phyloP scores from a whole-genome alignment of 35 echinoderm and acorn worm genomes.

The Ophiothrix spiculata region DNA sequence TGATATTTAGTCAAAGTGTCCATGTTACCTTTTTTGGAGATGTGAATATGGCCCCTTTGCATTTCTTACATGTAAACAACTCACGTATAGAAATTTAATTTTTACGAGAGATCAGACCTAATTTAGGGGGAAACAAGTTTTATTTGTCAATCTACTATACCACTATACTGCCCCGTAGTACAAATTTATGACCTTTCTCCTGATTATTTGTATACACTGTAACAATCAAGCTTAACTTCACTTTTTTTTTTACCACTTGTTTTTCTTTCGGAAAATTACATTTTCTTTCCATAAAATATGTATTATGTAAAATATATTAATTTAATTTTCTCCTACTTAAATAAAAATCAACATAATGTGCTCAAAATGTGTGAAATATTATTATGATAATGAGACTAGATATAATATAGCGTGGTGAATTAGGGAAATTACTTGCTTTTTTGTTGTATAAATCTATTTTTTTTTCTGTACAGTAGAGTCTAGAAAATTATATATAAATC shows the following conservation, averaged over 20 bases:
- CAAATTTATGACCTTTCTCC: neutral
- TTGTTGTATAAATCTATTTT: constrained; percentile 13
- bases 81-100: neutral
- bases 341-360: neutral
- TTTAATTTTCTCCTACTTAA: neutral
- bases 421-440: neutral
- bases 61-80: neutral
- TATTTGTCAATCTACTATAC: neutral
- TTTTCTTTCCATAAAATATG: neutral
- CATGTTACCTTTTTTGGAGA: neutral
- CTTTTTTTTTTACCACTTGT: neutral
- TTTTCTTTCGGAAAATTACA: neutral
- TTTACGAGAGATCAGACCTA: neutral
- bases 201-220: neutral
- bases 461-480: constrained; percentile 9
- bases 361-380: neutral
- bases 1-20: neutral
- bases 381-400: neutral
- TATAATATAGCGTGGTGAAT: neutral
- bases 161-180: neutral
- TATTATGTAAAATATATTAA: neutral
- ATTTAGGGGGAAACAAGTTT: neutral
- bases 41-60: neutral
- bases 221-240: too few relatives aligned
- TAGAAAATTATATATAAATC: constrained; percentile 6